These are phyloP conservation scores for Aradophagus sp. DNA, from an alignment of 1,140 invertebrate species.

Conservation along the genomic window DNA sequence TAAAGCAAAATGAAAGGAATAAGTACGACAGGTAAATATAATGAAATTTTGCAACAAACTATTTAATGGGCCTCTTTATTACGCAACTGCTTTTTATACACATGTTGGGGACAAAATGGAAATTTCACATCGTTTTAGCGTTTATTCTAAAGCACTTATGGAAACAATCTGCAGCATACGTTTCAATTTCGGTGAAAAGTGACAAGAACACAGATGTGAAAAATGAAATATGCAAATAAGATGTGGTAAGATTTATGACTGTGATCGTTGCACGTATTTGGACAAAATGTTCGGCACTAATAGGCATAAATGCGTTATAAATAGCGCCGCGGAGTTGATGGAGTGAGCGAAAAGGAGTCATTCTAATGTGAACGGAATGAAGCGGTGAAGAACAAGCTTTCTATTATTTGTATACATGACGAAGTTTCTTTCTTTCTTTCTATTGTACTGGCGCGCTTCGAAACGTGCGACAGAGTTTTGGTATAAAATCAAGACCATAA, in stretches of 20 bases:
- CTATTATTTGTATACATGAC: slow-evolving; percentile 23
- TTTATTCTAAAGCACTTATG: slow-evolving; percentile 39
- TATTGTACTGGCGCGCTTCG: slow-evolving; percentile 20
- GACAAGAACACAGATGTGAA: slow-evolving; percentile 48
- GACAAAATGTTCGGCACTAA: slow-evolving; percentile 50
- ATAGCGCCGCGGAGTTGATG: slow-evolving; percentile 26
- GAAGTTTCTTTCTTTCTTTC: slow-evolving; percentile 16
- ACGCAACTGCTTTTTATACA: slow-evolving; percentile 18
- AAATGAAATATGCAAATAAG: slow-evolving; percentile 40
- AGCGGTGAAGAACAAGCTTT: slow-evolving; percentile 15
- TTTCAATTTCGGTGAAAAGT: slow-evolving; percentile 43
- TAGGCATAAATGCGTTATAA: slow-evolving; percentile 51
- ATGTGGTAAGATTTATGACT: slow-evolving; percentile 8
- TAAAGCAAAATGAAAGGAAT: slow-evolving; percentile 1
- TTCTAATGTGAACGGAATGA: slow-evolving; percentile 15
- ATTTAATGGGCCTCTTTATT: slow-evolving; percentile 14
- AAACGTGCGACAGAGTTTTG: too few species aligned
- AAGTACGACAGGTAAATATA: not conserved
- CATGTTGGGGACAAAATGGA: slow-evolving; percentile 49
- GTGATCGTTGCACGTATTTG: slow-evolving; percentile 39
- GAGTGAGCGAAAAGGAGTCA: slow-evolving; percentile 20
- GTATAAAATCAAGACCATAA: too few species aligned
- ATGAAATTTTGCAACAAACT: not conserved
- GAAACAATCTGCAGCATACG: slow-evolving; percentile 26
- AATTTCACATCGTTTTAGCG: slow-evolving; percentile 34